These are phyloP conservation scores for Fringilla coelebs DNA, from an alignment of 2,797 vertebrate genomes.

Conservation along the genomic window DNA sequence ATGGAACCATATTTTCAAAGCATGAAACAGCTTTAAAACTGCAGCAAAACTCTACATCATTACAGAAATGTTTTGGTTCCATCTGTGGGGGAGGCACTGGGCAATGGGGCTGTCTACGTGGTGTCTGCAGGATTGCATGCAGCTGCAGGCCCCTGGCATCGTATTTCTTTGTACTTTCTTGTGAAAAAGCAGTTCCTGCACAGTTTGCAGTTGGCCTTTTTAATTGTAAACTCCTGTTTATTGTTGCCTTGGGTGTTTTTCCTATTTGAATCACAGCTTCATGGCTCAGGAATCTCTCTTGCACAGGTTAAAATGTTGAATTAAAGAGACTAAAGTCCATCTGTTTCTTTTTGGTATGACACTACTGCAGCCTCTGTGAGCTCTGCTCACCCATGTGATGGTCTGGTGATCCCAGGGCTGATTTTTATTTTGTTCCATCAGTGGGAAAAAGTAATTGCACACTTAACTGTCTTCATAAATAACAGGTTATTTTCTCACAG, in stretches of 20 bases:
- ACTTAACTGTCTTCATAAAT: neutral
- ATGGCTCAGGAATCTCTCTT: neutral
- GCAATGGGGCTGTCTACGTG: neutral
- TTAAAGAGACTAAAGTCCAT: neutral
- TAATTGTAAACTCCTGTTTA: constrained; percentile 27
- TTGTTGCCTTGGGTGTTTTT: constrained; percentile 12
- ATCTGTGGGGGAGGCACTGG: neutral
- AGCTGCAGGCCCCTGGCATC: neutral
- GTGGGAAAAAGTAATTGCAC: neutral
- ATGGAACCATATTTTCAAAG: neutral
- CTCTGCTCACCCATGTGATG: neutral
- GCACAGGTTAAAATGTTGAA: neutral
- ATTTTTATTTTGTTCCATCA: neutral
- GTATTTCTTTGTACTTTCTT: neutral
- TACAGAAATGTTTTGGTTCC: neutral
- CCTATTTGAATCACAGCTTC: neutral
- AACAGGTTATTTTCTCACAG: neutral
- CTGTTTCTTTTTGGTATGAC: neutral
- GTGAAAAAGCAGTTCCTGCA: neutral
- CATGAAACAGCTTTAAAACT: neutral
- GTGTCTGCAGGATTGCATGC: neutral
- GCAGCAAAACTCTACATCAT: neutral
- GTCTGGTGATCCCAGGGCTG: neutral
- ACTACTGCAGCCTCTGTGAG: neutral
- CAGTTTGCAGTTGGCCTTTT: neutral